A percentile compares a stretch with the other conserved stretches of the same genome.
These are phyloP conservation scores for Rissa tridactyla DNA, from an alignment of 2,113 vertebrate species.

Conservation along the genomic window DNA sequence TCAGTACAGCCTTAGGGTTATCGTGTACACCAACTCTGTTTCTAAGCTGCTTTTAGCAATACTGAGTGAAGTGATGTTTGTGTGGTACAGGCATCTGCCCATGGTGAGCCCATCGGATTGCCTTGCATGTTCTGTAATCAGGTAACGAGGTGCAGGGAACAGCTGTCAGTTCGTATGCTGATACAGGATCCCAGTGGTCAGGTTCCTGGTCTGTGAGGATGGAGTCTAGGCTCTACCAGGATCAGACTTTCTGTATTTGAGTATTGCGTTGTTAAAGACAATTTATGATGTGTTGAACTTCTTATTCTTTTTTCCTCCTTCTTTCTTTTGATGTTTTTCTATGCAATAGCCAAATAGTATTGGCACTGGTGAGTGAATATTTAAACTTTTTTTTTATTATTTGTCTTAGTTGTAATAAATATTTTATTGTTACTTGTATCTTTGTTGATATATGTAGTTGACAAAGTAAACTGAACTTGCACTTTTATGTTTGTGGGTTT, in stretches of 20 bases:
- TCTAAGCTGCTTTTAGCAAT: not conserved
- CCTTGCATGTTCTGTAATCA: not conserved
- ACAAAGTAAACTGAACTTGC: not conserved
- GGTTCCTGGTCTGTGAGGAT: not conserved
- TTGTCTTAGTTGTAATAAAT: not conserved
- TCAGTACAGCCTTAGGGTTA: not conserved
- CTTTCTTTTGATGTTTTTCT: constrained; percentile 3
- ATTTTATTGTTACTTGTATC: not conserved
- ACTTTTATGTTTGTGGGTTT: not conserved
- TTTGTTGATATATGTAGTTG: not conserved
- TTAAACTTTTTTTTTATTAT: not conserved
- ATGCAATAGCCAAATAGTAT: constrained; percentile 1
- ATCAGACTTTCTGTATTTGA: not conserved
- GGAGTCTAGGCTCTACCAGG: not conserved
- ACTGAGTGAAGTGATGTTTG: not conserved
- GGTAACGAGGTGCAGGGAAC: not conserved
- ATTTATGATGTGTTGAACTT: not conserved
- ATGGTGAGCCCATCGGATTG: not conserved
- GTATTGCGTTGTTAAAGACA: not conserved
- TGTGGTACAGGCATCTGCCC: not conserved
- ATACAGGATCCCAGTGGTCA: not conserved
- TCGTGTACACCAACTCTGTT: not conserved
- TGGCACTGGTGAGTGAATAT: constrained; percentile 38
- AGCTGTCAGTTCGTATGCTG: not conserved
- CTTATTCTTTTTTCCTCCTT: constrained; percentile 2